Base-by-base conservation (phyloP, 1,140 invertebrate species). In the Pseudomyrmex cubaensis region DNA sequence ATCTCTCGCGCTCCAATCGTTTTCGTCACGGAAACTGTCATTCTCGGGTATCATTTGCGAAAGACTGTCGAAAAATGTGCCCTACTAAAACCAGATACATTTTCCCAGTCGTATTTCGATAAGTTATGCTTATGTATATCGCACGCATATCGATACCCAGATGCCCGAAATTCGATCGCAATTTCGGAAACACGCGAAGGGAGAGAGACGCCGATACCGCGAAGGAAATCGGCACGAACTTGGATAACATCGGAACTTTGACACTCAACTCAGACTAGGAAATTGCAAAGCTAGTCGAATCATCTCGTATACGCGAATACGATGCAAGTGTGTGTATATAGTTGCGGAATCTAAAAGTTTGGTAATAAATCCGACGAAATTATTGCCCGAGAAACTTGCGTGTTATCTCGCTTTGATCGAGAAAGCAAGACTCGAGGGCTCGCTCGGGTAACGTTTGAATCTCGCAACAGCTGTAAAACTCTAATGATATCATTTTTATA, bases 291-390 rank as follows among this genome's bases (percentile, higher is more conserved):
- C 64, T 62, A 59, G 75, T 64, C 76, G 50, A 64, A 12, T 64
- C 67, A 63, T 62, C 74, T 22, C 25, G 64, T 59, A 46, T 61
- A 83, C 48, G 48, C 73, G 66, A 61, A 86, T 87, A 86, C 86
- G 52, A 72, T 74, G 52, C 80, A 57, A 61, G 64, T 69, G 67
- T 61, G 56, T 61, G 56, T 54, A 64, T 66, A 54, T 83, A 83
- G 75, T 66, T 73, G 54, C 70, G 35, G 35, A 67, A 83, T 64
- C 80, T 48, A 59, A 70, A 87, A 87, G 86, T 87, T 87, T 20
- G 46, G 57, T 44, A 22, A 59, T 82, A 87, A 84, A 87, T 78
- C 73, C 57, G 13, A 20, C 54, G 35, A 12, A 56, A 70, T 87
- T 86, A 73, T 59, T 70, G 75, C 64, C 8, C 17, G 56, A 22